Evolutionary conservation across 35 echinoderm and acorn worm species (phyloP).

Genomic region (Hemicentrotus pulcherrimus): DNA sequence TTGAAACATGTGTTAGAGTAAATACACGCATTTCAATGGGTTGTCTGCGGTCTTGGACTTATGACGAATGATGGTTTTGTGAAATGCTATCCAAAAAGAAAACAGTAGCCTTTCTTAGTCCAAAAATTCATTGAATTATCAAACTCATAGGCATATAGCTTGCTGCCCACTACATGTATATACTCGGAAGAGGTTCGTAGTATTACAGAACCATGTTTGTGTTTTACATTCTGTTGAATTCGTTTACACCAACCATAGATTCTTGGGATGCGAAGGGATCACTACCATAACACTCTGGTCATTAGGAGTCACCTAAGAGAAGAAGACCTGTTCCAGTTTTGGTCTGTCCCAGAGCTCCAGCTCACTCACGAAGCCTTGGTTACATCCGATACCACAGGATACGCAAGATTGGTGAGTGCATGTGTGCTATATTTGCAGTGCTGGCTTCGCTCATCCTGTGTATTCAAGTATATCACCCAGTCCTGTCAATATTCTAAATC

Average conservation of each 20-base stretch:
- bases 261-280: constrained; percentile 70
- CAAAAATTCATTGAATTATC: no score
- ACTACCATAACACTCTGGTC: constrained; percentile 62
- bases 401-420: constrained; percentile 78
- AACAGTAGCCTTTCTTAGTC: no score
- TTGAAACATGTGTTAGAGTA: no score
- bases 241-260: constrained; percentile 64
- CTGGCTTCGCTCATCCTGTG: background rate
- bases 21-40: no score
- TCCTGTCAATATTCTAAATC: no score
- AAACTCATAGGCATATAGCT: no score
- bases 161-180: no score
- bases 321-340: constrained; percentile 84
- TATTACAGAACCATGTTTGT: background rate
- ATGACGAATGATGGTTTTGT: no score
- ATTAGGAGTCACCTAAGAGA: constrained; percentile 72
- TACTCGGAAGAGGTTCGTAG: background rate
- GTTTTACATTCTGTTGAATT: background rate
- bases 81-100: no score
- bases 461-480: no score
- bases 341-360: constrained; percentile 78
- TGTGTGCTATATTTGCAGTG: background rate
- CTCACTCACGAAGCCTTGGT: constrained; percentile 72
- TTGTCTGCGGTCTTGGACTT: no score
- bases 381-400: constrained; percentile 57